Evolutionary conservation across 1,140 invertebrate genomes (phyloP).

Genomic region (Euschistus heros): DNA sequence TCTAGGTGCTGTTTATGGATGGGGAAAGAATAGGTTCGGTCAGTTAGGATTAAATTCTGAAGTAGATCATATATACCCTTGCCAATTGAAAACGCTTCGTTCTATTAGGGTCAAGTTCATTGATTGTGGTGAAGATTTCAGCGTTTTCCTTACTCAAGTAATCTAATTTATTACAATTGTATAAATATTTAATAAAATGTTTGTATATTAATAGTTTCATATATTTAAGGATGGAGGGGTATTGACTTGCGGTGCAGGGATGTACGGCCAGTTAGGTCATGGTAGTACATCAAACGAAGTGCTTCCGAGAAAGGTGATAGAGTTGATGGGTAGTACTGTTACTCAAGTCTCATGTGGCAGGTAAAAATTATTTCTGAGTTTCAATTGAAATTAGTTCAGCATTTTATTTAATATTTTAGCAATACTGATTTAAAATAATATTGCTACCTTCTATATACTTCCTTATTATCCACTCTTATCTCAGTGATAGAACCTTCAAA

Average conservation of each 20-base stretch:
- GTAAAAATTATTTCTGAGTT: slow-evolving; percentile 31
- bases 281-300: slow-evolving; percentile 68
- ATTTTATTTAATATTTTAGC: too few relatives aligned
- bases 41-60: slow-evolving; percentile 75
- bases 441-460: too few relatives aligned
- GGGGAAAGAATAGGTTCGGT: slow-evolving; percentile 83
- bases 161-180: neutral
- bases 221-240: slow-evolving; percentile 70
- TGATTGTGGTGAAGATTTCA: slow-evolving; percentile 78
- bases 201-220: neutral
- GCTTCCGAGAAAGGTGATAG: slow-evolving; percentile 75
- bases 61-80: slow-evolving; percentile 51
- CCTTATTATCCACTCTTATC: too few relatives aligned
- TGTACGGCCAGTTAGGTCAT: slow-evolving; percentile 88
- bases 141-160: slow-evolving; percentile 70
- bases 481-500: too few relatives aligned
- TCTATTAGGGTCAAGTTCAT: slow-evolving; percentile 69
- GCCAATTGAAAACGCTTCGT: slow-evolving; percentile 61
- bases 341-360: slow-evolving; percentile 67
- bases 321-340: slow-evolving; percentile 86
- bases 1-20: slow-evolving; percentile 81
- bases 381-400: too few relatives aligned
- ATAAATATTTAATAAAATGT: neutral
- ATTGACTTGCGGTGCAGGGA: slow-evolving; percentile 84
- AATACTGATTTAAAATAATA: too few relatives aligned